phyloP scores from a whole-genome alignment of 2,113 vertebrate genomes.

The Hippocampus zosterae region DNA sequence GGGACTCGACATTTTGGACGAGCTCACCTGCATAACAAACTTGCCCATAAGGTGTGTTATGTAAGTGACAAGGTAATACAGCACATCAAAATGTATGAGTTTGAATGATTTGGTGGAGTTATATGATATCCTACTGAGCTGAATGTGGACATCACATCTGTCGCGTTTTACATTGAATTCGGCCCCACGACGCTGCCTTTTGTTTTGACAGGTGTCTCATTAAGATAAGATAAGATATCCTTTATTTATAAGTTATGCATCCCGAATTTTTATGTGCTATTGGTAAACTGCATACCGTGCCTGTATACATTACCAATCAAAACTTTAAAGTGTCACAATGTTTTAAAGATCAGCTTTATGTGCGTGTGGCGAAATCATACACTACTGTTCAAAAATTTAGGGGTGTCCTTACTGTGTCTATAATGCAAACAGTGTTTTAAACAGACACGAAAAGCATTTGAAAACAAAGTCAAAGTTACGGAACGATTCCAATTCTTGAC shows the following conservation, averaged over 20 bases:
- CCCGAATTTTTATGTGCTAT: too few species aligned
- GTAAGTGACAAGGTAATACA: background rate
- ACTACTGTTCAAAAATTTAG: too few species aligned
- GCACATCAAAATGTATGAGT: background rate
- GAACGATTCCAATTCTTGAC: background rate
- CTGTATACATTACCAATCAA: too few species aligned
- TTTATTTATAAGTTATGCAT: too few species aligned
- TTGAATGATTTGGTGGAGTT: background rate
- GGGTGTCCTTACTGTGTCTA: too few species aligned
- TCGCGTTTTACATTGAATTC: background rate
- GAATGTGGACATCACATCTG: background rate
- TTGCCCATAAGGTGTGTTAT: background rate
- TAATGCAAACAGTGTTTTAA: too few species aligned
- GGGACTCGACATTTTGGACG: background rate
- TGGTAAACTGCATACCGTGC: too few species aligned
- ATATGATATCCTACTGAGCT: background rate
- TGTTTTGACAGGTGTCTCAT: background rate
- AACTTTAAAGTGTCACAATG: too few species aligned
- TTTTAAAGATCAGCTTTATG: too few species aligned
- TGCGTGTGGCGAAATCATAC: too few species aligned
- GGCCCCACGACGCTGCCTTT: background rate
- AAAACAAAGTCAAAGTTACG: background rate
- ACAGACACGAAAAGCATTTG: too few species aligned
- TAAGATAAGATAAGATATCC: too few species aligned
- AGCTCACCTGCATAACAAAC: background rate